Evolutionary conservation across 2,888 invertebrate genomes (phyloP).

Genomic region (Perizoma flavofasciatum): DNA sequence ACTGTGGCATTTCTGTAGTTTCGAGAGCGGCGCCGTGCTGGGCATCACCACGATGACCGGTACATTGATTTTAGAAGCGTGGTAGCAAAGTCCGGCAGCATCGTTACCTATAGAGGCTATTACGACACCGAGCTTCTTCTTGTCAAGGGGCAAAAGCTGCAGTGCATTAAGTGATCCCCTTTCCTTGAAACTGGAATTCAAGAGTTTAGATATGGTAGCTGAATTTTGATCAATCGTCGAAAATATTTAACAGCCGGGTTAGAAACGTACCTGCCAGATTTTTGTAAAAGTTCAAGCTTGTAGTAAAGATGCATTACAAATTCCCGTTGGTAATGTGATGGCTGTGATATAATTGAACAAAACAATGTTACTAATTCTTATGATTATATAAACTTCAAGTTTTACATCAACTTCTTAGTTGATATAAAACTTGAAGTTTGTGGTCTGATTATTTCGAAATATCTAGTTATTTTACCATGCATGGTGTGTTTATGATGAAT

Average conservation of each 20-base stretch:
- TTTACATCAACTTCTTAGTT: no score
- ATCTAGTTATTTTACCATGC: conserved; percentile 51
- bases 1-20: conserved; percentile 85
- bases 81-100: conserved; percentile 86
- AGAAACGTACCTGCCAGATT: conserved; percentile 54
- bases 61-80: conserved; percentile 84
- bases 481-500: conserved; percentile 55
- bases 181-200: conserved; percentile 86
- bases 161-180: conserved; percentile 87
- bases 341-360: conserved; percentile 44
- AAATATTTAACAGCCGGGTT: no score
- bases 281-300: conserved; percentile 59
- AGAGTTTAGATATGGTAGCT: background rate
- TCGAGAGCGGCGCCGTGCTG: conserved; percentile 85
- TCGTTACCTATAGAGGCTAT: conserved; percentile 89
- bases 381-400: no score
- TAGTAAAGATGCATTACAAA: conserved; percentile 57
- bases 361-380: no score
- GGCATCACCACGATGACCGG: conserved; percentile 89
- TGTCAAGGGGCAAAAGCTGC: conserved; percentile 80
- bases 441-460: background rate
- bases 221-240: background rate
- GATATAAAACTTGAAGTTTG: background rate
- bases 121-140: conserved; percentile 85
- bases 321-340: conserved; percentile 57